Evolutionary conservation across 2,113 vertebrate genomes (phyloP), one percentile per base, ranked within the genome.

Genomic region (cattle (Bos taurus)): DNA sequence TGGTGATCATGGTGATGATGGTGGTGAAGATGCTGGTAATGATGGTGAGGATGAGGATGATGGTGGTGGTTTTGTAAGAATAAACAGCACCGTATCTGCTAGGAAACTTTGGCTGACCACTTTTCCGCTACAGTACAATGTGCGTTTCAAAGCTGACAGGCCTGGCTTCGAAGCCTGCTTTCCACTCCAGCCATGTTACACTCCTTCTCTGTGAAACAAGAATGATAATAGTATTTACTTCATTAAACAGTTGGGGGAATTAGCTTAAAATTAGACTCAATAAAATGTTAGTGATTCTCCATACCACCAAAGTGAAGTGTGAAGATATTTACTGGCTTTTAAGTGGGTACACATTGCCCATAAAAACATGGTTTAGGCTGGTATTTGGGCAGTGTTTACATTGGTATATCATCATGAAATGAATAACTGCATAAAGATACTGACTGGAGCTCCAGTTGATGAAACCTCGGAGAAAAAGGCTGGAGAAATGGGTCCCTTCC

Each of bases 51-150:
- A n/a, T 2, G 48, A 81, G 15, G 46, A 52, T 21, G 81, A 10
- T 15, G 52, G n/a, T 84, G n/a, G n/a, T 36, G 81, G 30, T 60
- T 71, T 11, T 71, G 5, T 90, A 50, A 95, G 74, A 82, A 92
- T 5, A 86, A 77, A 19, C 5, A 43, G 52, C 60, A 30, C n/a
- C 12, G 1, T 3, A 21, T 91, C 36, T 25, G 50, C 59, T 46
- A 59, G 78, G 74, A 83, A 33, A 6, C 25, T 59, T 62, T 21
- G 60, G 30, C 40, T 67, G 40, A 10, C 14, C 5, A 2, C 64
- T 21, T 0, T 62, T 85, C 26, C 59, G 40, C 1, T 16, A 13
- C 14, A 40, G 9, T n/a, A 16, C 2, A 1, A 6, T 14, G 40
- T 19, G 16, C 9, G 0, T 59, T 83, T 90, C 64, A 60, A 64